A percentile compares a stretch with the other conserved stretches of the same genome.
Conservation (phyloP, 2,113 vertebrate species). For the Indicator indicator region DNA sequence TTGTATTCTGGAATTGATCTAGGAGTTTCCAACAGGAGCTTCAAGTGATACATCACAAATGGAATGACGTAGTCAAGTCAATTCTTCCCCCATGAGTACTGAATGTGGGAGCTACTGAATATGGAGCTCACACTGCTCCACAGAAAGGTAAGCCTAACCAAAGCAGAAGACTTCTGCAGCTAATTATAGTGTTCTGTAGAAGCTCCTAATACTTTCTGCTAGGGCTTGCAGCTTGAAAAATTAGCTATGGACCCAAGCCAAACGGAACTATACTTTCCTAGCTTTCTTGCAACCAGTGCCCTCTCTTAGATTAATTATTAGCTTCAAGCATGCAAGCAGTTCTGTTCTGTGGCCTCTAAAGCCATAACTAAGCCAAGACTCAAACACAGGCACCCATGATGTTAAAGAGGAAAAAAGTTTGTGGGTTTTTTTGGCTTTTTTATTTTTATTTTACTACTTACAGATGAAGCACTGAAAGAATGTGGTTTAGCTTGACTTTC, state of each 20-base stretch:
- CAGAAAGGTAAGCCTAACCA: not conserved
- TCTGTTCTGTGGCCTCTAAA: not conserved
- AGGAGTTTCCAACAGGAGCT: not conserved
- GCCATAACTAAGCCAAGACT: not conserved
- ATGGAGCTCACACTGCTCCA: not conserved
- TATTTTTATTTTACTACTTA: slow-evolving; percentile 56
- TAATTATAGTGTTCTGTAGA: not conserved
- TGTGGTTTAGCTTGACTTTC: slow-evolving; percentile 82
- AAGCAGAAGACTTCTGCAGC: not conserved
- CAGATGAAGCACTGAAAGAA: slow-evolving; percentile 75
- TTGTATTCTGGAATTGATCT: not conserved
- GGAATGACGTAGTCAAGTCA: not conserved
- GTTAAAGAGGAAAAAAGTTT: not conserved
- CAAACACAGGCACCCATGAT: not conserved
- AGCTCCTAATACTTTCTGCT: not conserved
- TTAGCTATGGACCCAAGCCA: not conserved
- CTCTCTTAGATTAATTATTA: not conserved
- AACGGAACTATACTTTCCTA: not conserved
- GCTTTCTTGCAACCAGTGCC: not conserved
- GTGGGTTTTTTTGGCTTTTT: not conserved
- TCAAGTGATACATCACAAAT: not conserved
- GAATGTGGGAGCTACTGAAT: not conserved
- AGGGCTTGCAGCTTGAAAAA: not conserved
- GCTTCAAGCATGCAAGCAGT: not conserved
- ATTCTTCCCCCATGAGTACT: not conserved